Evolutionary conservation across 2,113 vertebrate species (phyloP), one percentile per base, ranked within the genome.

Genomic region (Cinclus cinclus): DNA sequence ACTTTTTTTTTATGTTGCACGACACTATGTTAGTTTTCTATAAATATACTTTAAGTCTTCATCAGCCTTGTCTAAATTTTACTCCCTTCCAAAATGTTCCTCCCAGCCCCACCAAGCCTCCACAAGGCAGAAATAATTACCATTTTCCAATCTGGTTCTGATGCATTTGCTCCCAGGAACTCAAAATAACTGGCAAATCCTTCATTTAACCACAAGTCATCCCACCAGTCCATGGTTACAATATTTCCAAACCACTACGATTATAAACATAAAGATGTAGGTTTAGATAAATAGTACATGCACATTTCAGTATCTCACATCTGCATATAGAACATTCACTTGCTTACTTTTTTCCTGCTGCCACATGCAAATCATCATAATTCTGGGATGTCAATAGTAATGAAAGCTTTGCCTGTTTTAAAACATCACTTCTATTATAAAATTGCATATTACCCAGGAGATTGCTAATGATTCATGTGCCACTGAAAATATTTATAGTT

Each of bases 221-320:
- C 99, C 99, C 99, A 99, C 99, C 99, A 99, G 41, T 99, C 98
- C 99, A 99, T 99, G 17, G 99, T 99, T 94, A 99, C 99, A 50
- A 97, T 98, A 97, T 99, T 99, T 80, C 99, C 99, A 98, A 99
- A 99, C 99, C 99, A 99, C 99, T 99, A 91, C 23, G 97, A 96
- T 93, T 49, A 76, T 18, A 90, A 95, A 71, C 41, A 83, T 78
- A 89, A 93, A 95, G 35, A 86, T 2, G 8, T 14, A 80, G 19
- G 33, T 47, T 97, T 94, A 94, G 52, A 23, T 60, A 47, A 83
- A 58, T 24, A 20, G 17, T 82, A 70, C 62, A 69, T 37, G 13
- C 39, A 59, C 15, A 9, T 59, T 90, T 90, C 58, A 53, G 24
- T 49, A 68, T 87, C 50, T 80, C 83, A 71, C 44, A 78, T 89